Evolutionary conservation across 2,113 vertebrate species (phyloP).

Genomic region (Anoplopoma fimbria): DNA sequence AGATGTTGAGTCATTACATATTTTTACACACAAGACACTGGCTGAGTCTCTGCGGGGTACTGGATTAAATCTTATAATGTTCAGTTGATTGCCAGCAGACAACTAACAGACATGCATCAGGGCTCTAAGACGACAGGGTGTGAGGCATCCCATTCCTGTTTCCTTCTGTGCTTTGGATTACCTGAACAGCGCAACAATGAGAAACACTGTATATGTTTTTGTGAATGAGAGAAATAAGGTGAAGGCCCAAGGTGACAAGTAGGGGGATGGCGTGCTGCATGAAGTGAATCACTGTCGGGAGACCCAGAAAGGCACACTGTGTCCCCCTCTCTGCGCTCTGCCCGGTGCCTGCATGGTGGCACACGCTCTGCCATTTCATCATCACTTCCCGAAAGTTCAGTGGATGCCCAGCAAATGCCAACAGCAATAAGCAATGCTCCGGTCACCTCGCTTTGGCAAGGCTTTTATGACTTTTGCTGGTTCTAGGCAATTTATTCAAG

Average conservation of each 20-base stretch:
- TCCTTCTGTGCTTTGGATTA: background rate
- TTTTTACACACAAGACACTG: background rate
- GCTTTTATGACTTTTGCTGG: slow-evolving; percentile 31
- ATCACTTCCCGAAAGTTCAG: slow-evolving; percentile 70
- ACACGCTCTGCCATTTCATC: slow-evolving; percentile 57
- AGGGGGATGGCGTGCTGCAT: background rate
- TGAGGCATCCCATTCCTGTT: background rate
- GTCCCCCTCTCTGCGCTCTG: slow-evolving; percentile 23
- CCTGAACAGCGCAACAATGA: background rate
- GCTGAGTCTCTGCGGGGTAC: background rate
- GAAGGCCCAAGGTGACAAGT: background rate
- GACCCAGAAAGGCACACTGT: slow-evolving; percentile 1
- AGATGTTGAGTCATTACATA: background rate
- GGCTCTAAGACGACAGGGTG: background rate
- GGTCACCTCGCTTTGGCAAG: slow-evolving; percentile 47
- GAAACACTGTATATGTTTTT: background rate
- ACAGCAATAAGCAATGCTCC: slow-evolving; percentile 64
- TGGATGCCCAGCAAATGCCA: slow-evolving; percentile 60
- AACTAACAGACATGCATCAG: slow-evolving; percentile 1
- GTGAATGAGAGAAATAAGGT: background rate
- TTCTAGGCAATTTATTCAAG: slow-evolving; percentile 46
- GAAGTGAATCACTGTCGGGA: slow-evolving; percentile 1
- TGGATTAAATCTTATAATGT: background rate
- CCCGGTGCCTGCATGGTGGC: slow-evolving; percentile 45
- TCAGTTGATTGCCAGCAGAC: background rate